phyloP scores from a whole-genome alignment of 2,797 vertebrate species.

The Pseudochirops cupreus region DNA sequence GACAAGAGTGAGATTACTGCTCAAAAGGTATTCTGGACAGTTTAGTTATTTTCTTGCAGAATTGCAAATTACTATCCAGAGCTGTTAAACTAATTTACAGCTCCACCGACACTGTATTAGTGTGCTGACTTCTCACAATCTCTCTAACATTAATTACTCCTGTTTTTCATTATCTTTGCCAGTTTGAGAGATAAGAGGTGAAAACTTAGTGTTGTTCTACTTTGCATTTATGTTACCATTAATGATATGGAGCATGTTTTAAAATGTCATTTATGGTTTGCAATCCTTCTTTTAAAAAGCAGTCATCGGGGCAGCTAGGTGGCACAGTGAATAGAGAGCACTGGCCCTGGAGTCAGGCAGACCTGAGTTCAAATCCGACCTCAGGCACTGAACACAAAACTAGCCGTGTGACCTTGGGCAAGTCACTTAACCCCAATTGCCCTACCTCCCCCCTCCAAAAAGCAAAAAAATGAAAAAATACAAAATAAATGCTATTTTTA shows the following conservation, averaged over 20 bases:
- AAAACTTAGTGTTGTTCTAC: not conserved
- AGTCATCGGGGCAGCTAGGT: not conserved
- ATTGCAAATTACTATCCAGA: not conserved
- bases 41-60: constrained; percentile 1
- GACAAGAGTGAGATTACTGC: not conserved
- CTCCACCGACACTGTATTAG: not conserved
- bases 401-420: too few species aligned
- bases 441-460: too few species aligned
- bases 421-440: too few species aligned
- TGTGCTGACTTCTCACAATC: not conserved
- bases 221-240: not conserved
- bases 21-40: not conserved
- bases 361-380: too few species aligned
- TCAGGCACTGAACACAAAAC: too few species aligned
- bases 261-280: not conserved
- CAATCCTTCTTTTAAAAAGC: not conserved
- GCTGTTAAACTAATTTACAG: not conserved
- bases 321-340: too few species aligned
- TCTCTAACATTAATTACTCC: not conserved
- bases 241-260: not conserved
- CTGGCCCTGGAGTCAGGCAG: too few species aligned
- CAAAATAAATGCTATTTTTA: too few species aligned
- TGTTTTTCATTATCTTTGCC: constrained; percentile 4
- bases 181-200: not conserved
- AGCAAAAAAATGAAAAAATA: too few species aligned